Evolutionary conservation across 2,888 invertebrate species (phyloP), one percentile per base, ranked within the genome.

Genomic region (Acrobasis repandana): DNA sequence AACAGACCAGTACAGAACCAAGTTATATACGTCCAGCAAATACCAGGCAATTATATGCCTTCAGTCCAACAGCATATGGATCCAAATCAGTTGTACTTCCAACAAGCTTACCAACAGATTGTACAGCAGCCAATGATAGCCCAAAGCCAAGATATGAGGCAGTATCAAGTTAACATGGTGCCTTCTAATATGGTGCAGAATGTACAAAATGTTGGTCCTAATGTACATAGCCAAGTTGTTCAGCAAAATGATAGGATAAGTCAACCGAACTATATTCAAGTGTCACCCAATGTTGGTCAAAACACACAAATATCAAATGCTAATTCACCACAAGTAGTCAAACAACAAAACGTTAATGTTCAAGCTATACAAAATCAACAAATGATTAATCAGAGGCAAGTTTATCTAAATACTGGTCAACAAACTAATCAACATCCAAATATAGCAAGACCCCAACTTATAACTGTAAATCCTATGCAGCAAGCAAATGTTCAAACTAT

Each of bases 21-120:
- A 65, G 79, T 90, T 8, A 76, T 89, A 20, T 91, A 90, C 70
- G 82, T 91, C 34, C 90, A 88, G 62, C 88, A 90, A 47, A 65
- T 86, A 57, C 80, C 83, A 70, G 84, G 80, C 75, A 86, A 85
- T 48, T 81, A 83, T 33, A 70, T 85, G 56, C 79, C 80, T 0
- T 70, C 80, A n/a, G 67, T 80, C 2, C 87, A 80, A 62, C 87
- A 80, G 28, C 80, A 80, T 14, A 74, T 88, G 65, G 85, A 88
- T 33, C 90, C 85, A 58, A 87, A 83, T 67, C 86, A 85, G 63
- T 63, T 90, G 63, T 88, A 82, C 64, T 63, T 87, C 6, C 89
- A 85, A 63, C 86, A 86, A 58, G 85, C 83, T 65, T 85, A 82
- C 56, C 84, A 76, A 57, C 88, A 84, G 62, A 81, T 88, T 61